Base-by-base conservation (phyloP, 2,113 vertebrate genomes). In the Nothobranchius kuhntae region DNA sequence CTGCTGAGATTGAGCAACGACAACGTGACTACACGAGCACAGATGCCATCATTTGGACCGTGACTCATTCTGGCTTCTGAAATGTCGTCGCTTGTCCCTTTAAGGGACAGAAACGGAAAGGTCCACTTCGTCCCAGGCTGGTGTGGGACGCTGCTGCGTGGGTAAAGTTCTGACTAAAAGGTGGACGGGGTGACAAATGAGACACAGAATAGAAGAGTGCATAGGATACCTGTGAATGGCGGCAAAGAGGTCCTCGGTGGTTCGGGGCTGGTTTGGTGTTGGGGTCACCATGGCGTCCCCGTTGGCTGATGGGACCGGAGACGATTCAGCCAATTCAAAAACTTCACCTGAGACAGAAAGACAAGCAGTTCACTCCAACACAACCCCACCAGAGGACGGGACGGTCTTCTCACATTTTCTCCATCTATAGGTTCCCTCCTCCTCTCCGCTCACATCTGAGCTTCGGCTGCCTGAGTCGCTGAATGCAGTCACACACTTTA, bases 231-330 rank as follows among this genome's bases (percentile, higher is more conserved):
- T 98, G 95, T 99, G 98, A 87, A 99, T 99, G 67, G 91, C 96
- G 51, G 98, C 97, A 58, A 99, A 99, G 53, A 99, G 96, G 91
- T 99, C 98, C 85, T 99, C 97, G 0, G 96, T 98, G 71, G 98
- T 99, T 71, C 96, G 93, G 54, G 96, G 93, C 81, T 94, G 91
- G 0, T 93, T 93, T 61, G 96, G 95, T 56, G 95, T 91, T 68
- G 97, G 96, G 66, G 95, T 93, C 84, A 94, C 92, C 93, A 92
- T 91, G 65, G 91, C 92, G 1, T 91, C 85, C 42, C 90, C 91
- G 86, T 86, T 91, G 65, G 81, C 74, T 53, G 80, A 81, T 7
- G 81, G 85, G 57, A 91, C 86, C 4, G 90, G 86, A 4, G 94
- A 84, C 44, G 83, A 85, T 26, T 55, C 82, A 10, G 83, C 77